Conservation (phyloP, 2,888 invertebrate species). For the Asteroscopus sphinx region DNA sequence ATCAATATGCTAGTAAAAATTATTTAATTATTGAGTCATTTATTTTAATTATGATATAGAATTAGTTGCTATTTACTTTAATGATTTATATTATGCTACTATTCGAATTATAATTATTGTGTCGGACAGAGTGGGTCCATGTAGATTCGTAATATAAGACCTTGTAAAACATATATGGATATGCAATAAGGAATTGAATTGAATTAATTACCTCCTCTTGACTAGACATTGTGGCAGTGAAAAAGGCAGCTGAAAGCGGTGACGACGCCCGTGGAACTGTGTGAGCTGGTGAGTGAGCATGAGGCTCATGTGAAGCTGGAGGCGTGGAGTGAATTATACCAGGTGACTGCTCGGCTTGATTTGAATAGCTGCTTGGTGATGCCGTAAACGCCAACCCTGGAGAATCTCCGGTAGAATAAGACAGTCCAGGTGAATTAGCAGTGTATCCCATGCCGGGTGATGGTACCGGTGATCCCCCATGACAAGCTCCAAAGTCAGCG, state of each 20-base stretch:
- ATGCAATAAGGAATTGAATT: too few species aligned
- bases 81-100: too few species aligned
- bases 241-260: slow-evolving; percentile 95
- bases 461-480: slow-evolving; percentile 87
- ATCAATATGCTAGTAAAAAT: too few species aligned
- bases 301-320: slow-evolving; percentile 94
- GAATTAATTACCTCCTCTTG: slow-evolving; percentile 92
- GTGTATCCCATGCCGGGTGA: slow-evolving; percentile 88
- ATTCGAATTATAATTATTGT: too few species aligned
- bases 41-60: too few species aligned
- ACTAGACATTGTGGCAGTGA: slow-evolving; percentile 95
- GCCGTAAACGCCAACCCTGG: slow-evolving; percentile 82
- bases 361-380: slow-evolving; percentile 82
- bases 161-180: too few species aligned
- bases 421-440: slow-evolving; percentile 91
- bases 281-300: slow-evolving; percentile 91
- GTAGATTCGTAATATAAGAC: too few species aligned
- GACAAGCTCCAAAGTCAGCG: slow-evolving; percentile 95
- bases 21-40: too few species aligned
- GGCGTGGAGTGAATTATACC: slow-evolving; percentile 95
- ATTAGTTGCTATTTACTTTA: too few species aligned
- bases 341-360: slow-evolving; percentile 90
- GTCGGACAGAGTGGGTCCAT: too few species aligned
- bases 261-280: slow-evolving; percentile 93
- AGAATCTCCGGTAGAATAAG: slow-evolving; percentile 93